Evolutionary conservation across 1,140 invertebrate genomes (phyloP).

Genomic region (Saxidomus purpurata): DNA sequence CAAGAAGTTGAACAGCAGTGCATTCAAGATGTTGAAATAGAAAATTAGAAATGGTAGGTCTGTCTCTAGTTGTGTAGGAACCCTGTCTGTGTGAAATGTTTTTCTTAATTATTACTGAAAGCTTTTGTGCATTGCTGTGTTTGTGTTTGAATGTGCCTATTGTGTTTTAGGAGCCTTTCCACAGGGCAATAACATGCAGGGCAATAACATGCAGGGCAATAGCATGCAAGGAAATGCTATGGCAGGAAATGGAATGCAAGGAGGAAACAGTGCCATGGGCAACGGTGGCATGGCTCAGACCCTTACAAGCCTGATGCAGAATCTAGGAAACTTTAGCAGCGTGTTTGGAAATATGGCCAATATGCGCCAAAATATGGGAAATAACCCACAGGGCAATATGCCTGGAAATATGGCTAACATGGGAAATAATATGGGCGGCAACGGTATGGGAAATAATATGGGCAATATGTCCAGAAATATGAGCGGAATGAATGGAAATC

Average conservation of each 20-base stretch:
- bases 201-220: slow-evolving; percentile 37
- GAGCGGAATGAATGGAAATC: slow-evolving; percentile 37
- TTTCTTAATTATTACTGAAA: neutral
- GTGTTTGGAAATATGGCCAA: slow-evolving; percentile 57
- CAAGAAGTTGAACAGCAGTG: too few species aligned
- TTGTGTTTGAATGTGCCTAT: slow-evolving; percentile 46
- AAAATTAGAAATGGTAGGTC: too few species aligned
- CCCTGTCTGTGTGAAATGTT: neutral
- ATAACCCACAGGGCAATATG: neutral
- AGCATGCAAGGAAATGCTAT: slow-evolving; percentile 35
- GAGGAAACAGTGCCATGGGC: neutral
- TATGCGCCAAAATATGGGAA: slow-evolving; percentile 10
- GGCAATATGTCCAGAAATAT: slow-evolving; percentile 27
- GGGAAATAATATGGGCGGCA: neutral
- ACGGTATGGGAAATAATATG: slow-evolving; percentile 29
- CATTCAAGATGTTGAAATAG: too few species aligned
- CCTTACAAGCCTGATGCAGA: slow-evolving; percentile 49
- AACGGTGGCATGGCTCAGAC: slow-evolving; percentile 27
- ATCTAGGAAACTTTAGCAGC: slow-evolving; percentile 61
- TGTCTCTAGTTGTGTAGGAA: neutral
- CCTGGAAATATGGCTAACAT: slow-evolving; percentile 17
- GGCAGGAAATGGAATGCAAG: slow-evolving; percentile 9
- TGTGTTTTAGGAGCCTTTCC: slow-evolving; percentile 54
- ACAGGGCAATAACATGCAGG: slow-evolving; percentile 40
- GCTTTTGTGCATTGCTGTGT: slow-evolving; percentile 9